Evolutionary conservation across 2,113 vertebrate genomes (phyloP).

Genomic region (Chroicocephalus ridibundus): DNA sequence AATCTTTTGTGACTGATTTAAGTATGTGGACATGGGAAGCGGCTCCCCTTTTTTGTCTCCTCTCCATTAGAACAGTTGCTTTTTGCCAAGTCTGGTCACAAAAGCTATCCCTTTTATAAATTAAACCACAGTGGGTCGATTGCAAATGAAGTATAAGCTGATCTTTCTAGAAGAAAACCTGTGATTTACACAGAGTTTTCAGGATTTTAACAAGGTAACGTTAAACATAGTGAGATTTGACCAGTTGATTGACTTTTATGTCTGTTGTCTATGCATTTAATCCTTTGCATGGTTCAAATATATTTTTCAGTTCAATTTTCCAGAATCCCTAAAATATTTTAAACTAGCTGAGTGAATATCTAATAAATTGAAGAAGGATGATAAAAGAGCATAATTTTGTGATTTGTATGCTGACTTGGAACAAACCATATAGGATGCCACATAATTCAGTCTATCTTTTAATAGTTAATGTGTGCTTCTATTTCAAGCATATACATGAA

Average conservation of each 20-base stretch:
- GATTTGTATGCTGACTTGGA: not conserved
- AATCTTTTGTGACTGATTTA: not conserved
- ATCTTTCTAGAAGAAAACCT: not conserved
- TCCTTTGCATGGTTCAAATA: not conserved
- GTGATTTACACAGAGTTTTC: not conserved
- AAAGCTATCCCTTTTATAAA: not conserved
- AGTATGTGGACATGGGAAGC: not conserved
- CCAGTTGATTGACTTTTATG: not conserved
- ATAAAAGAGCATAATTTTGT: not conserved
- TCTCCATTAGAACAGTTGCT: not conserved
- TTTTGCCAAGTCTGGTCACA: not conserved
- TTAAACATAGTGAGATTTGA: not conserved
- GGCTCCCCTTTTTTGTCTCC: not conserved
- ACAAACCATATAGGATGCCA: too few species aligned
- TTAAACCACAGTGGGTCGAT: not conserved
- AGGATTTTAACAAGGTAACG: not conserved
- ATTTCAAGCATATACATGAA: not conserved
- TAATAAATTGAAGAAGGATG: not conserved
- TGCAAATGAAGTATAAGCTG: not conserved
- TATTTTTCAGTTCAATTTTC: not conserved
- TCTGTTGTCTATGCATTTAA: not conserved
- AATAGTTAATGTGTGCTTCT: not conserved
- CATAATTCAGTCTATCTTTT: not conserved
- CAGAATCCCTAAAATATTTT: not conserved
- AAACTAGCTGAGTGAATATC: not conserved